A percentile compares a stretch with the other conserved stretches of the same genome.
Evolutionary conservation across 2,113 vertebrate genomes (phyloP).

Genomic region (Perca schrenkii): DNA sequence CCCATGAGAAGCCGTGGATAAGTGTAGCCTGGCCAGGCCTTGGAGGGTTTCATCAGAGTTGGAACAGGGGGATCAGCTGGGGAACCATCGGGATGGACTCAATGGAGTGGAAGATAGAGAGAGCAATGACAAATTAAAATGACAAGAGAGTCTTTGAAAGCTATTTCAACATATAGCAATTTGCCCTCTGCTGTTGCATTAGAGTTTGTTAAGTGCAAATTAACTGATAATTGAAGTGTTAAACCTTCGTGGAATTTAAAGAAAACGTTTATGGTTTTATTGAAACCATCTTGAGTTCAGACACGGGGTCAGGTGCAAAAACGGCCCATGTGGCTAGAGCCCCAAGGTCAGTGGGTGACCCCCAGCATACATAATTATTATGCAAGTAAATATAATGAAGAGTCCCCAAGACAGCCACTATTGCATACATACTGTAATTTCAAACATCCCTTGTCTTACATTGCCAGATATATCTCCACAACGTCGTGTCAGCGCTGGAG

Average conservation of each 20-base stretch:
- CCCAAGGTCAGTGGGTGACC: background rate
- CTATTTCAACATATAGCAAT: slow-evolving; percentile 7
- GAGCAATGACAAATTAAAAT: slow-evolving; percentile 46
- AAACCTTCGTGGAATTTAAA: background rate
- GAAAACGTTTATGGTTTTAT: background rate
- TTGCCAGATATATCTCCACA: too few species aligned
- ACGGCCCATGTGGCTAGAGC: background rate
- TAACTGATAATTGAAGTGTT: slow-evolving; percentile 3
- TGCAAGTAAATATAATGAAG: background rate
- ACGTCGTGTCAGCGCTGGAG: too few species aligned
- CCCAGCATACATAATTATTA: background rate
- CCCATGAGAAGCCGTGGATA: slow-evolving; percentile 65
- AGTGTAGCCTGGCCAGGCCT: slow-evolving; percentile 53
- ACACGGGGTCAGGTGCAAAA: background rate
- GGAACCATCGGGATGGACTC: slow-evolving; percentile 42
- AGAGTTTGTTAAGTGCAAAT: slow-evolving; percentile 16
- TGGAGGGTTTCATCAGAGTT: slow-evolving; percentile 50
- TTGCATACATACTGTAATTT: background rate
- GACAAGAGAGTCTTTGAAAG: slow-evolving; percentile 17
- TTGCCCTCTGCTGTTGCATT: slow-evolving; percentile 3
- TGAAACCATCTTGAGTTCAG: background rate
- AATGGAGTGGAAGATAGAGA: slow-evolving; percentile 52
- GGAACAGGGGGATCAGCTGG: slow-evolving; percentile 64
- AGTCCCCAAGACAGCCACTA: background rate
- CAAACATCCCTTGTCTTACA: too few species aligned